Percentiles rank a stretch among this genome's conserved stretches.
Evolutionary conservation across 1,140 invertebrate species (phyloP).

Genomic region (Dysdera silvatica): DNA sequence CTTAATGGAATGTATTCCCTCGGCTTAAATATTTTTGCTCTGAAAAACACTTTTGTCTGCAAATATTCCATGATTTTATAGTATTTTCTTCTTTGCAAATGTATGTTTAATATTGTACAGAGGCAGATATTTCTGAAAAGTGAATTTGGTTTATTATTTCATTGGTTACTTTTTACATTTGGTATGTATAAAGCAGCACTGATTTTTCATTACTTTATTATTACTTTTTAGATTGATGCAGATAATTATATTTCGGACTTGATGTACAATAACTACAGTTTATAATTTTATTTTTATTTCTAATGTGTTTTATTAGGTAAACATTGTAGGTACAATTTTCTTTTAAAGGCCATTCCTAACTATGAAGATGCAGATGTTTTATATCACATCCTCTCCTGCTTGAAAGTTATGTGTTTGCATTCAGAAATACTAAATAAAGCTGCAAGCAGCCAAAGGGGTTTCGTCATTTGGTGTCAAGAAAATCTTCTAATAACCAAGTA

Average conservation of each 20-base stretch:
- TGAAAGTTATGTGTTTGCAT: conserved; percentile 85
- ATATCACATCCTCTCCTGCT: conserved; percentile 83
- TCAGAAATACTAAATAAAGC: conserved; percentile 84
- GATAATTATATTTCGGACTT: too few relatives aligned
- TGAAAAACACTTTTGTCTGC: too few relatives aligned
- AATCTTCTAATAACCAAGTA: conserved; percentile 91
- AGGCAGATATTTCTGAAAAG: too few relatives aligned
- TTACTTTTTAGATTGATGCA: too few relatives aligned
- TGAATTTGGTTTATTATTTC: too few relatives aligned
- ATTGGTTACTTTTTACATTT: not conserved
- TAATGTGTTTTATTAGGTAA: not conserved
- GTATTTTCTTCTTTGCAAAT: too few relatives aligned
- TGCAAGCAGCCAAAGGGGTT: conserved; percentile 80
- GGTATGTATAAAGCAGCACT: not conserved
- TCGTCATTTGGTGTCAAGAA: conserved; percentile 96
- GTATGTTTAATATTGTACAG: too few relatives aligned
- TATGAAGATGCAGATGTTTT: conserved; percentile 75
- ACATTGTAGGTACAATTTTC: conserved; percentile 1
- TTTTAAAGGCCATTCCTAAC: conserved; percentile 62
- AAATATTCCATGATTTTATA: too few relatives aligned
- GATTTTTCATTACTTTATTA: too few relatives aligned
- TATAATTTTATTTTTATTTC: not conserved
- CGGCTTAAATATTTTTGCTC: too few relatives aligned
- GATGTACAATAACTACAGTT: not conserved
- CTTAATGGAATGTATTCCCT: too few relatives aligned